Percentiles rank a stretch among this genome's conserved stretches.
Conservation (phyloP, 2,797 vertebrate species). For the Gephyroberyx darwinii region DNA sequence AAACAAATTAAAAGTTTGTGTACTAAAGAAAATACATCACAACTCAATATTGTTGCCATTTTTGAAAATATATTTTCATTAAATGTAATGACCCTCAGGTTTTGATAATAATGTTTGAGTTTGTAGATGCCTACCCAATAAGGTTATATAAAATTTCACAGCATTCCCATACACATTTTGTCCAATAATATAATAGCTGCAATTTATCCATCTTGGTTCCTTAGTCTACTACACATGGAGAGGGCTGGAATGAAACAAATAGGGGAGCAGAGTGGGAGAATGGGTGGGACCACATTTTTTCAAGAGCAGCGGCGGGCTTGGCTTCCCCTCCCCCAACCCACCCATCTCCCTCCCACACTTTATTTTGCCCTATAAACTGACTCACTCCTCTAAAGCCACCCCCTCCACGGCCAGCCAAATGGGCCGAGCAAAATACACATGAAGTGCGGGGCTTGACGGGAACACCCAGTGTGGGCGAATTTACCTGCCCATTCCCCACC, state of each 20-base stretch:
- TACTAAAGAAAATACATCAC: not conserved
- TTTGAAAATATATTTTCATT: not conserved
- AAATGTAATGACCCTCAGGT: not conserved
- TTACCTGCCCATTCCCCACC: slow-evolving; percentile 83
- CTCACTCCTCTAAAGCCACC: slow-evolving; percentile 76
- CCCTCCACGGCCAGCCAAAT: slow-evolving; percentile 81
- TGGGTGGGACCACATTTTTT: slow-evolving; percentile 77
- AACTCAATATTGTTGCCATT: not conserved
- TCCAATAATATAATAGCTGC: not conserved
- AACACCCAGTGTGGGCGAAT: slow-evolving; percentile 83
- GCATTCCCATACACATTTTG: too few relatives aligned
- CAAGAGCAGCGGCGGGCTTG: slow-evolving; percentile 70
- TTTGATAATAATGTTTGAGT: not conserved
- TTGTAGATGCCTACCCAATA: slow-evolving; percentile 7
- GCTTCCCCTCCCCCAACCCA: slow-evolving; percentile 79
- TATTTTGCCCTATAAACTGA: slow-evolving; percentile 81
- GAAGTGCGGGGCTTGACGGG: slow-evolving; percentile 75
- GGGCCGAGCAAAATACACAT: slow-evolving; percentile 77
- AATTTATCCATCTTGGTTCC: not conserved
- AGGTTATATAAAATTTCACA: too few relatives aligned
- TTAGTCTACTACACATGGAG: not conserved
- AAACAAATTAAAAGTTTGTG: not conserved
- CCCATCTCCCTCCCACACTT: slow-evolving; percentile 80
- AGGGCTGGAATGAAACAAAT: slow-evolving; percentile 14
- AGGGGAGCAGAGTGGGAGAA: slow-evolving; percentile 45